A percentile compares a stretch with the other conserved stretches of the same genome.
These are phyloP conservation scores for Prenolepis imparis DNA, from an alignment of 2,888 invertebrate species.

Conservation along the genomic window DNA sequence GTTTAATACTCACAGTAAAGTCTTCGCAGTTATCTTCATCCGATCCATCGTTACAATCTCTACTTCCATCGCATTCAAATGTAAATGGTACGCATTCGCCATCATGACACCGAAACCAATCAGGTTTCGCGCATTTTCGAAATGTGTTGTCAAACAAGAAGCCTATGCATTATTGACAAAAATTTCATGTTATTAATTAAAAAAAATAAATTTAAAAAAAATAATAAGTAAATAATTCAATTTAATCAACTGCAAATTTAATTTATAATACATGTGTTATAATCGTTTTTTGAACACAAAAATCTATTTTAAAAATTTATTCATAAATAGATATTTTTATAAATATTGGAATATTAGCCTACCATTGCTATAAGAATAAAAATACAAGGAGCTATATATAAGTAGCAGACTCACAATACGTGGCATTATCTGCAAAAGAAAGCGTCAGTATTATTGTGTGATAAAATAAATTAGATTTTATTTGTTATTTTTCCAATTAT, in stretches of 20 bases:
- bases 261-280: background rate
- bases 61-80: conserved; percentile 88
- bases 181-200: background rate
- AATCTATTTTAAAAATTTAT: conserved; percentile 1
- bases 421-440: conserved; percentile 62
- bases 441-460: background rate
- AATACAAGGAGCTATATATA: conserved; percentile 34
- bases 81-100: conserved; percentile 87
- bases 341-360: conserved; percentile 10
- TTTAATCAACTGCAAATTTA: background rate
- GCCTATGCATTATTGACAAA: background rate
- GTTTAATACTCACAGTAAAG: conserved; percentile 51
- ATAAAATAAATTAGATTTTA: background rate
- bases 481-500: background rate
- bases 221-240: background rate
- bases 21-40: conserved; percentile 87
- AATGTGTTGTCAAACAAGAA: no score
- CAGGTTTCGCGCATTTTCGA: conserved; percentile 41
- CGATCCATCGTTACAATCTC: conserved; percentile 88
- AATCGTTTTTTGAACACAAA: background rate
- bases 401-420: conserved; percentile 28
- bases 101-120: conserved; percentile 86
- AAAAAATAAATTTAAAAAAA: background rate
- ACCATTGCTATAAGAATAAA: conserved; percentile 35
- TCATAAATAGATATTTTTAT: background rate